Evolutionary conservation across 1,140 invertebrate genomes (phyloP), one percentile per base, ranked within the genome.

Genomic region (Dryas iulia): DNA sequence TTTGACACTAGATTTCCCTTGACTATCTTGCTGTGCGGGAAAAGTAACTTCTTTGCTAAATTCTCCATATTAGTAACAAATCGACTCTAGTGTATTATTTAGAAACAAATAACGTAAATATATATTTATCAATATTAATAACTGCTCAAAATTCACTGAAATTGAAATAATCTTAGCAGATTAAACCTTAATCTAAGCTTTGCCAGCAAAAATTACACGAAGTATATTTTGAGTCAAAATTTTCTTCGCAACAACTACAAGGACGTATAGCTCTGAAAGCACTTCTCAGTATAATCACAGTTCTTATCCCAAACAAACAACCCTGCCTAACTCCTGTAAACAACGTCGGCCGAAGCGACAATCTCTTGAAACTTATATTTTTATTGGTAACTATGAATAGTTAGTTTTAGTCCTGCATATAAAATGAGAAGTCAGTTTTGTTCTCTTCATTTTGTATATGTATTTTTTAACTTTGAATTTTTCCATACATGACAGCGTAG

Each of bases 271-370:
- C 59, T 23, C 31, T 24, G 14, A 31, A 59, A 66, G 35, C 14
- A 47, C 35, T 59, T 35, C 33, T 12, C 33, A 23, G 33, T 59
- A 52, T 57, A 39, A 66, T 59, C 33, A 66, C 59, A 61, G 59
- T 53, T 66, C 57, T 66, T 66, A 59, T 59, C 64, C 58, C n/a
- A 30, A 66, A 59, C 57, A 66, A 47, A 66, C 64, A 66, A 66
- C 39, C 63, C 25, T 35, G 2, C 63, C 25, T 35, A 8, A 47
- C 14, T 47, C 30, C 39, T 47, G 39, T 47, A 61, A 61, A 61
- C 25, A 66, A 66, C 18, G n/a, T n/a, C n/a, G 39, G 7, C 14
- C 39, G 8, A 47, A 47, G 35, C 64, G 35, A 66, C 63, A 39
- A 33, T 39, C 59, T 39, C 59, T 47, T 21, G 39, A 26, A 61